Evolutionary conservation across 2,113 vertebrate species (phyloP), one percentile per base, ranked within the genome.

Genomic region (Trinectes maculatus): DNA sequence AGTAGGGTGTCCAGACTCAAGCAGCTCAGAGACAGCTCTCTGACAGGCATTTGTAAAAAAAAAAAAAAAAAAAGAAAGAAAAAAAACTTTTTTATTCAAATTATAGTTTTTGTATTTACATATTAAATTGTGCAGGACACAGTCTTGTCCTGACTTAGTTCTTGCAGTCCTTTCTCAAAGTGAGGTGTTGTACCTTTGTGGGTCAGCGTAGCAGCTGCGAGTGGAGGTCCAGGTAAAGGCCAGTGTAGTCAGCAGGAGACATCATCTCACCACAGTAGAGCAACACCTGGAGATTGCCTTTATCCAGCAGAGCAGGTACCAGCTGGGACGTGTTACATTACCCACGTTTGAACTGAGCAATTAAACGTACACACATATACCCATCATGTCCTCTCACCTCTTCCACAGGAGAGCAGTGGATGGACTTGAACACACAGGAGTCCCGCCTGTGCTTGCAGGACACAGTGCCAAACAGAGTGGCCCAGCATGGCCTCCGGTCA

Each of bases 181-280:
- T 91, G 91, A 92, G 56, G 33, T 91, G 67, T 81, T 86, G 46
- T 81, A 74, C 16, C n/a, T n/a, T n/a, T n/a, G n/a, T n/a, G n/a
- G n/a, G n/a, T n/a, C n/a, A n/a, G n/a, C 15, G 16, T 4, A 39
- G 1, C 15, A 37, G 16, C 74, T 92, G 39, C 60, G 85, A 24
- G 82, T 71, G 9, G 87, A 90, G 58, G 76, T 83, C 0, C 77
- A 80, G 3, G 71, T 71, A 1, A 78, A 33, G 44, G 69, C 3
- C 88, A 84, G 34, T 79, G 61, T 60, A 88, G 89, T 57, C 87
- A 90, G 52, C 80, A 67, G 59, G 86, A 93, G 51, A n/a, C n/a
- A n/a, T n/a, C n/a, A n/a, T n/a, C n/a, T n/a, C n/a, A n/a, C n/a
- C n/a, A n/a, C n/a, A n/a, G n/a, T n/a, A n/a, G n/a, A n/a, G n/a